A percentile compares a stretch with the other conserved stretches of the same genome.
These are phyloP conservation scores for Epinotia bilunana DNA, from an alignment of 2,888 invertebrate genomes.

Conservation along the genomic window DNA sequence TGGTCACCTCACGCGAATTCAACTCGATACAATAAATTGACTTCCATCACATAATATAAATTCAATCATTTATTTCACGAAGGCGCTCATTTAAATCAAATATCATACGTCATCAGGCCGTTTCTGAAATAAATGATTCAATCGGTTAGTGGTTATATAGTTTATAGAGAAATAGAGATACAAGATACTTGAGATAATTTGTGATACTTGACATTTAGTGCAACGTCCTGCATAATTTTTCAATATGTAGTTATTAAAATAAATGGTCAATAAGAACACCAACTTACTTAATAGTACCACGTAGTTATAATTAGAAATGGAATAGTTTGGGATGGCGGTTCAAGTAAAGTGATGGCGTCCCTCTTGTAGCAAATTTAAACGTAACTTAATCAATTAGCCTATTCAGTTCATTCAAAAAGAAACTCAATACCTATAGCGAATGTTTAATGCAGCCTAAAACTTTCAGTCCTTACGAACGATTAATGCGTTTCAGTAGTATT, in stretches of 20 bases:
- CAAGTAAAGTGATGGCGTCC: constrained; percentile 35
- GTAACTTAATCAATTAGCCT: too few species aligned
- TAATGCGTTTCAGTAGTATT: constrained; percentile 17
- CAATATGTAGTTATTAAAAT: constrained; percentile 74
- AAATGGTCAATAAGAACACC: constrained; percentile 80
- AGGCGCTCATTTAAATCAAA: background rate
- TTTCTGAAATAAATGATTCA: constrained; percentile 23
- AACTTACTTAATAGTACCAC: constrained; percentile 65
- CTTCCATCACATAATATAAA: constrained; percentile 66
- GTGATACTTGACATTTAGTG: constrained; percentile 79
- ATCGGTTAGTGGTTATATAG: constrained; percentile 55
- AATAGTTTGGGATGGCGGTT: constrained; percentile 53
- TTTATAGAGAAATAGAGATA: constrained; percentile 75
- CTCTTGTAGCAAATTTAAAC: constrained; percentile 15
- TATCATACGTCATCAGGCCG: background rate
- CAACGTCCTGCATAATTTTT: constrained; percentile 78
- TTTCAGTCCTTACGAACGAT: constrained; percentile 10
- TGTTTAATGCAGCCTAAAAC: constrained; percentile 21
- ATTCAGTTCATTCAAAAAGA: background rate
- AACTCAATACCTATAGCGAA: constrained; percentile 6
- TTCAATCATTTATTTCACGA: constrained; percentile 49
- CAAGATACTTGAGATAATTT: constrained; percentile 83
- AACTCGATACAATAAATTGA: constrained; percentile 53
- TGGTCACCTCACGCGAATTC: constrained; percentile 39
- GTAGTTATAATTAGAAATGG: constrained; percentile 50